Conservation (phyloP, 2,888 invertebrate species). For the Gonocerus acuteangulatus region DNA sequence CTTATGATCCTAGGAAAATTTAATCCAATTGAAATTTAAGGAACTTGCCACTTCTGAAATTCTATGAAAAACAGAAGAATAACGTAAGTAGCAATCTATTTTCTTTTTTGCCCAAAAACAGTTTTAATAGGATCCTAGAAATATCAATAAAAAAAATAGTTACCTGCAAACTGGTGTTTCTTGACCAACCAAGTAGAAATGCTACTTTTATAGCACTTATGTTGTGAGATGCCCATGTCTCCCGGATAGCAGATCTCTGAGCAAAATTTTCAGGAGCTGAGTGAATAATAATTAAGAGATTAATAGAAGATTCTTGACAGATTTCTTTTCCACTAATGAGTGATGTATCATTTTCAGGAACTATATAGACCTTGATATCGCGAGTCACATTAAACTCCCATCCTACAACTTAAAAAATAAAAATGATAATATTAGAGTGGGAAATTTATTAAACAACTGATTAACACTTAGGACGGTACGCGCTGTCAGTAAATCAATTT, state of each 20-base stretch:
- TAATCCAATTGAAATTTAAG: too few relatives aligned
- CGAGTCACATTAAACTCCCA: conserved; percentile 70
- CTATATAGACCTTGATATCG: conserved; percentile 62
- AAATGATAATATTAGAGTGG: background rate
- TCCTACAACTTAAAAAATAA: conserved; percentile 45
- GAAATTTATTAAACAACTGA: background rate
- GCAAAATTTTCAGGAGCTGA: conserved; percentile 63
- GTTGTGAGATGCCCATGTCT: conserved; percentile 57
- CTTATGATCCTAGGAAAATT: too few relatives aligned
- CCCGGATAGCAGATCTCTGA: conserved; percentile 57
- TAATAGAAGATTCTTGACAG: conserved; percentile 43
- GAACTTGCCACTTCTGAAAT: too few relatives aligned
- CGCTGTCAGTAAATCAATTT: background rate
- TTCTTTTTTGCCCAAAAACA: too few relatives aligned
- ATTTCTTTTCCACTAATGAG: conserved; percentile 46
- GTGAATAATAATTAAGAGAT: conserved; percentile 66
- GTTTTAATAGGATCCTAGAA: too few relatives aligned
- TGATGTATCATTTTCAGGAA: conserved; percentile 60
- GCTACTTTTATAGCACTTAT: conserved; percentile 42
- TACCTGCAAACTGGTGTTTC: conserved; percentile 52
- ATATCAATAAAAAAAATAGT: too few relatives aligned
- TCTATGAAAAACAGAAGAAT: too few relatives aligned
- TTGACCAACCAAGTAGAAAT: conserved; percentile 55
- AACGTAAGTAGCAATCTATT: too few relatives aligned
- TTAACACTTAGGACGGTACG: too few relatives aligned